Conservation (phyloP, 2,113 vertebrate genomes). For the Himantopus leucocephalus region DNA sequence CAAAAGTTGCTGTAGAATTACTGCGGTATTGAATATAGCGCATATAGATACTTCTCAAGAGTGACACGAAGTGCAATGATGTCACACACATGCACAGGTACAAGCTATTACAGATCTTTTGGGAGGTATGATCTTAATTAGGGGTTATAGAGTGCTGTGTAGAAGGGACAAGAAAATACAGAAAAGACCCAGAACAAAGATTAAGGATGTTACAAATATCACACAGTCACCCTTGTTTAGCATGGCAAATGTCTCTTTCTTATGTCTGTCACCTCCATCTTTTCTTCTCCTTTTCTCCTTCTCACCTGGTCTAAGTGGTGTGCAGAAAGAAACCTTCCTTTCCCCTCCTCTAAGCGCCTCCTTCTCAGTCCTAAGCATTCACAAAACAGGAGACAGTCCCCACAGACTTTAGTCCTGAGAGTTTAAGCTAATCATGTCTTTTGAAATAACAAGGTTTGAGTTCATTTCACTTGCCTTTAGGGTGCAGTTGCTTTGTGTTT, state of each 20-base stretch:
- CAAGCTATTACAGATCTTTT: not conserved
- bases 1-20: not conserved
- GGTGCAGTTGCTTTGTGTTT: not conserved
- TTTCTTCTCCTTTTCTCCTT: not conserved
- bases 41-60: not conserved
- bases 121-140: not conserved
- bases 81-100: not conserved
- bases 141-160: not conserved
- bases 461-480: slow-evolving; percentile 30
- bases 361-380: not conserved
- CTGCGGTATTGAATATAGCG: not conserved
- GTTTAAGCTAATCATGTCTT: not conserved
- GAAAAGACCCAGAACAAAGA: not conserved
- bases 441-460: slow-evolving; percentile 6
- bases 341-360: not conserved
- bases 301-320: not conserved
- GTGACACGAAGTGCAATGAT: not conserved
- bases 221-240: not conserved
- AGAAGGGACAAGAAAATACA: not conserved
- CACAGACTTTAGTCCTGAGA: not conserved
- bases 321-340: not conserved
- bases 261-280: not conserved
- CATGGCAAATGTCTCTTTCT: not conserved
- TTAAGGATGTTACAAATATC: not conserved
- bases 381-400: not conserved